Evolutionary conservation across 2,888 invertebrate genomes (phyloP).

Genomic region (Bombylius discolor): DNA sequence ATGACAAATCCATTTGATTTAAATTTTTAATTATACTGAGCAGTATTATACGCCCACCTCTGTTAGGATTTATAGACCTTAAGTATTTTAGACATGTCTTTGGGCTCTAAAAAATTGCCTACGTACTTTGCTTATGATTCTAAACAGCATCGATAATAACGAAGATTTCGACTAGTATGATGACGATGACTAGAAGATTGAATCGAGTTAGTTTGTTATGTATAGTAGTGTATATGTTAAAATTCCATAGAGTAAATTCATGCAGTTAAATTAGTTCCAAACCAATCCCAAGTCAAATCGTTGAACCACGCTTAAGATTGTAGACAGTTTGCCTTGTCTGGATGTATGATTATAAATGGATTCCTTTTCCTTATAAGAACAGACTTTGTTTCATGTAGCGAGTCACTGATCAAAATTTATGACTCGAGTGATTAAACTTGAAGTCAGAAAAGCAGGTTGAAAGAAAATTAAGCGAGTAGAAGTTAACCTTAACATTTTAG

Average conservation of each 20-base stretch:
- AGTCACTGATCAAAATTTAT: constrained; percentile 19
- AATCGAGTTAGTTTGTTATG: background rate
- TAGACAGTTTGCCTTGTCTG: constrained; percentile 17
- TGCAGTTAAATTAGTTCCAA: too few relatives aligned
- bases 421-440: constrained; percentile 20
- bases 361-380: constrained; percentile 10
- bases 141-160: background rate
- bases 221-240: too few relatives aligned
- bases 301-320: background rate
- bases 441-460: constrained; percentile 6
- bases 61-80: constrained; percentile 21
- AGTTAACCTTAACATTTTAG: background rate
- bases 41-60: constrained; percentile 22
- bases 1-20: constrained; percentile 23
- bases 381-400: constrained; percentile 15
- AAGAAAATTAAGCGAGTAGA: background rate
- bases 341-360: constrained; percentile 22
- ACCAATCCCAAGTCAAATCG: too few relatives aligned
- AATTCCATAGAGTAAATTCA: too few relatives aligned
- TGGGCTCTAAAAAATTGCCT: constrained; percentile 5
- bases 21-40: constrained; percentile 22
- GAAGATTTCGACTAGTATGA: background rate
- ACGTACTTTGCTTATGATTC: background rate
- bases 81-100: constrained; percentile 16
- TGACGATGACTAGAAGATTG: background rate